Conservation (phyloP, 53 echinoderm and acorn worm genomes). For the Astropecten irregularis region DNA sequence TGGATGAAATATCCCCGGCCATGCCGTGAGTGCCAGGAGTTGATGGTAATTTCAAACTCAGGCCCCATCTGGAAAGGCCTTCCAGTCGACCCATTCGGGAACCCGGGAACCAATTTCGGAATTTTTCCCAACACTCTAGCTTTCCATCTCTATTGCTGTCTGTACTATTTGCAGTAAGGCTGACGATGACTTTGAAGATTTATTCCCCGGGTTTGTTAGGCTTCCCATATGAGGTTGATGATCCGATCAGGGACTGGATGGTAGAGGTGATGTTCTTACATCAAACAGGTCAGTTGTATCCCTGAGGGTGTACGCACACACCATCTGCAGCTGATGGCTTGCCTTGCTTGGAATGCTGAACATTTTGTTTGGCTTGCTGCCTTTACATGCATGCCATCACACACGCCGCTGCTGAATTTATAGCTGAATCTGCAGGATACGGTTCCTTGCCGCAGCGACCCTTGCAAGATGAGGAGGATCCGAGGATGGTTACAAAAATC, state of each 20-base stretch:
- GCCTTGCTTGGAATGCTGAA: conserved; percentile 6
- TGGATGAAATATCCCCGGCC: conserved; percentile 28
- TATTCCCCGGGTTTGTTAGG: not conserved
- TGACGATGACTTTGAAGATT: not conserved
- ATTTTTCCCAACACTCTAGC: not conserved
- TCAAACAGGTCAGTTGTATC: conserved; percentile 22
- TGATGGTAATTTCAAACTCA: not conserved
- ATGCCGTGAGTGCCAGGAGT: not conserved
- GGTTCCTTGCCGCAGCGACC: too few species aligned
- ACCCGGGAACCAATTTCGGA: conserved; percentile 17
- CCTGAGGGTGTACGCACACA: not conserved
- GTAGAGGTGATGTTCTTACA: not conserved
- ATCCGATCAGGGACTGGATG: not conserved
- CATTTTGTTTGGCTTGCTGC: conserved; percentile 8
- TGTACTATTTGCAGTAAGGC: not conserved
- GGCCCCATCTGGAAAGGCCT: not conserved
- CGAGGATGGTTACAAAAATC: too few species aligned
- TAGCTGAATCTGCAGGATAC: not conserved
- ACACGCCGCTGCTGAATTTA: conserved; percentile 23
- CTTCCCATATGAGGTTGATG: conserved; percentile 16
- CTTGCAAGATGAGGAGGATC: too few species aligned
- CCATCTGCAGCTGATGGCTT: conserved; percentile 20
- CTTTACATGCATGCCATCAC: conserved; percentile 6
- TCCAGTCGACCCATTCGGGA: conserved; percentile 24
- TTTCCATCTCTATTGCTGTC: too few species aligned